Evolutionary conservation across 1,140 invertebrate species (phyloP).

Genomic region (Hylaeus anthracinus): DNA sequence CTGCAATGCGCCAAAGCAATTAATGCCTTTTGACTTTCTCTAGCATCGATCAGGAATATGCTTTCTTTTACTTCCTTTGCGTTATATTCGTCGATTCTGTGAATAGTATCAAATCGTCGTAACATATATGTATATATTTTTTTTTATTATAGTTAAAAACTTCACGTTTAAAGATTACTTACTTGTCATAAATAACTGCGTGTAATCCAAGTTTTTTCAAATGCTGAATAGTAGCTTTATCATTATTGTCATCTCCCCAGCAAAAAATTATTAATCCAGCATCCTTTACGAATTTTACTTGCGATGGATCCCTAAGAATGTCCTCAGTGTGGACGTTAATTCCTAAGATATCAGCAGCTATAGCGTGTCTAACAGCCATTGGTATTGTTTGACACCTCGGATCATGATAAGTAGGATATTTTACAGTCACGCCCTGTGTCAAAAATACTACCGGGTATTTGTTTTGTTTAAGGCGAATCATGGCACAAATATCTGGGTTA

Average conservation of each 20-base stretch:
- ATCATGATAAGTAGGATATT: slow-evolving; percentile 92
- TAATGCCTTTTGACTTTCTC: slow-evolving; percentile 87
- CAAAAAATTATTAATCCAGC: slow-evolving; percentile 94
- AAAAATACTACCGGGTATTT: slow-evolving; percentile 97
- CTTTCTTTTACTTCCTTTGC: slow-evolving; percentile 91
- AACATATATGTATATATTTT: background rate
- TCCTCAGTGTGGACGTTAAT: slow-evolving; percentile 96
- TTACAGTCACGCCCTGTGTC: slow-evolving; percentile 91
- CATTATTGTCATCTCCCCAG: slow-evolving; percentile 98
- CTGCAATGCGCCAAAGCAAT: slow-evolving; percentile 80
- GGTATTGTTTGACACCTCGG: slow-evolving; percentile 90
- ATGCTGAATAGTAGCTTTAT: slow-evolving; percentile 91
- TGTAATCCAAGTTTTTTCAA: slow-evolving; percentile 94
- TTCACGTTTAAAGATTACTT: slow-evolving; percentile 57
- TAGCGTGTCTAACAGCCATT: slow-evolving; percentile 91
- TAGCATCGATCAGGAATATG: slow-evolving; percentile 89
- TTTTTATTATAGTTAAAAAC: background rate
- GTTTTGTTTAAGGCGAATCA: slow-evolving; percentile 96
- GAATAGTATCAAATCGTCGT: slow-evolving; percentile 44
- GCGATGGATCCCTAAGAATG: slow-evolving; percentile 89
- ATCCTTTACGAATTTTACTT: slow-evolving; percentile 89
- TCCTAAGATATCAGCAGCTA: slow-evolving; percentile 90
- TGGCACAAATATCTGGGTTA: slow-evolving; percentile 96
- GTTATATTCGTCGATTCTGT: slow-evolving; percentile 88
- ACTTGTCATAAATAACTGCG: slow-evolving; percentile 96